A percentile compares a stretch with the other conserved stretches of the same genome.
Evolutionary conservation across 2,113 vertebrate species (phyloP).

Genomic region (Pionites leucogaster): DNA sequence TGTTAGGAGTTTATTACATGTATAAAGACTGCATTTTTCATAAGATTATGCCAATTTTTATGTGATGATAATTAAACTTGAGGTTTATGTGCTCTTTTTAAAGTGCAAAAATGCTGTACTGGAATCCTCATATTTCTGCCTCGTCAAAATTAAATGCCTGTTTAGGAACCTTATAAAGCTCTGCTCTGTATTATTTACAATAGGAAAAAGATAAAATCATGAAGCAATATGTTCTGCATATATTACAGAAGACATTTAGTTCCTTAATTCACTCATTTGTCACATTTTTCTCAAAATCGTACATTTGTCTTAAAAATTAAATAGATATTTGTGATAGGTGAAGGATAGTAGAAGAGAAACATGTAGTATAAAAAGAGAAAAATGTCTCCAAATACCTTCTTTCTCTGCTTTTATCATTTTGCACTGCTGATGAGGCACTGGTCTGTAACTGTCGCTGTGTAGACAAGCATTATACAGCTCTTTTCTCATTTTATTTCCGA

Average conservation of each 20-base stretch:
- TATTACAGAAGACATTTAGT: not conserved
- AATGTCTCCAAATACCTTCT: not conserved
- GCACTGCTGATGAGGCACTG: not conserved
- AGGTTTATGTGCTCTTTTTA: constrained; percentile 36
- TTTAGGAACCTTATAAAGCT: not conserved
- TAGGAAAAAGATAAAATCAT: not conserved
- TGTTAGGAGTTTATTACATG: constrained; percentile 53
- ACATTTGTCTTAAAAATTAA: not conserved
- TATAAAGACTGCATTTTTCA: constrained; percentile 46
- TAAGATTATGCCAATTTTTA: constrained; percentile 38
- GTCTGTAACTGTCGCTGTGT: not conserved
- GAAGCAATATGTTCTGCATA: not conserved
- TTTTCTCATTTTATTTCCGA: not conserved
- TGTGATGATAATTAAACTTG: constrained; percentile 44
- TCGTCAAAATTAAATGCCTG: constrained; percentile 32
- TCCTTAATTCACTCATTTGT: not conserved
- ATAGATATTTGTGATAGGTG: not conserved
- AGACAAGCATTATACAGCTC: not conserved
- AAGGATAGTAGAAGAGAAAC: not conserved
- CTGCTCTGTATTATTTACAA: not conserved
- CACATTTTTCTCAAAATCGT: not conserved
- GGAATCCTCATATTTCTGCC: constrained; percentile 35
- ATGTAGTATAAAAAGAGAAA: not conserved
- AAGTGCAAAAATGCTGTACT: constrained; percentile 22
- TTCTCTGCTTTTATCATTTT: not conserved